Percentiles rank a stretch among this genome's conserved stretches.
phyloP scores from a whole-genome alignment of 2,113 vertebrate species.

The Chamaetylas fuelleborni region DNA sequence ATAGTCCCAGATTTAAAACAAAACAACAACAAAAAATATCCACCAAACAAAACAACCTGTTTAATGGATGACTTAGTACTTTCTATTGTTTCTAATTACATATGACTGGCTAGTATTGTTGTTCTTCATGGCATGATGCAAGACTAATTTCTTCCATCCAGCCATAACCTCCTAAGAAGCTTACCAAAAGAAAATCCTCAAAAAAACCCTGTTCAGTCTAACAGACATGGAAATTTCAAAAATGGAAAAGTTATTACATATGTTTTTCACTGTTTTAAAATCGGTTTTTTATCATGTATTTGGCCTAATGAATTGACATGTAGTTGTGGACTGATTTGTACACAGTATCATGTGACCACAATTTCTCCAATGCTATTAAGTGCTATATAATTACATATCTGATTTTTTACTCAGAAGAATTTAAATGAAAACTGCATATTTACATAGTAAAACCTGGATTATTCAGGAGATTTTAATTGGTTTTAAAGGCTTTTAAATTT shows the following conservation, averaged over 20 bases:
- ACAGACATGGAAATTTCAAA: background rate
- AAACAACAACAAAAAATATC: background rate
- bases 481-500: slow-evolving; percentile 16
- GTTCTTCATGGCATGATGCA: background rate
- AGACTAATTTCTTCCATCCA: background rate
- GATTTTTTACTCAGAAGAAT: background rate
- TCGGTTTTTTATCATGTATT: background rate
- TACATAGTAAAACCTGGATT: background rate
- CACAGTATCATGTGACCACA: background rate
- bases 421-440: background rate
- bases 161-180: background rate
- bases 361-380: background rate
- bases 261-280: background rate
- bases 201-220: background rate
- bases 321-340: background rate
- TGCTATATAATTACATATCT: background rate
- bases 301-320: background rate
- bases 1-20: background rate
- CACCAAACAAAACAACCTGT: background rate
- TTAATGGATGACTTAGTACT: background rate
- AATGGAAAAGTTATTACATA: background rate
- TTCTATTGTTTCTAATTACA: background rate
- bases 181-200: background rate
- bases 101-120: background rate
- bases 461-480: background rate